Base-by-base conservation (phyloP, 1,140 invertebrate species). In the Maconellicoccus hirsutus region DNA sequence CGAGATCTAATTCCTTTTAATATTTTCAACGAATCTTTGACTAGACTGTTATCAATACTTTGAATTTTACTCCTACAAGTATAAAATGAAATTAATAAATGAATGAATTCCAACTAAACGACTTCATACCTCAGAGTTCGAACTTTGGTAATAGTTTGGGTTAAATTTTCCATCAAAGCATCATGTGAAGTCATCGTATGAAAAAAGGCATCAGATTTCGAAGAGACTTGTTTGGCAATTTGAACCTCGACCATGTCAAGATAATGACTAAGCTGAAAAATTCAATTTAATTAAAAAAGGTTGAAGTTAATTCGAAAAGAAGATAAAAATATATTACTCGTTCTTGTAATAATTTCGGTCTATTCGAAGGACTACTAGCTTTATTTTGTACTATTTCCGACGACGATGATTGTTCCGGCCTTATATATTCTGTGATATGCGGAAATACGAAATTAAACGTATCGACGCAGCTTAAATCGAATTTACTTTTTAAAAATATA, bases 141-240 rank as follows among this genome's bases (percentile, higher is more conserved):
- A 29, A 97, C 88, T 75, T 91, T 86, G 71, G 84, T 85, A 59
- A 91, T 87, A 16, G 93, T 93, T 77, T 88, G 84, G 4, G 87
- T 86, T 81, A 98, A 88, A 77, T 94, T 89, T 74, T 93, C 91
- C 87, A 93, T 90, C 59, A 94, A 86, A 14, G 88, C 88, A 81
- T 98, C 94, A 80, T 98, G 94, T 8, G 94, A 96, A 69, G 93
- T 90, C 91, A 98, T 96, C 8, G 94, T 94, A 80, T 94, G 89
- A 79, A 98, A 98, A 83, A 98, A 98, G 8, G 93, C 93, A 74
- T 92, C 91, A 6, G 94, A 97, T 79, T 96, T 94, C 73, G 91
- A 87, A n/a, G 94, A 90, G 69, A 98, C 95, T 83, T 98, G 94
- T 75, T 91, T 88, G 0, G 94, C 94, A 77, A 98, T 96, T 81